These are phyloP conservation scores for Enteromius argenteus DNA, from an alignment of 2,797 vertebrate species.

Conservation along the genomic window DNA sequence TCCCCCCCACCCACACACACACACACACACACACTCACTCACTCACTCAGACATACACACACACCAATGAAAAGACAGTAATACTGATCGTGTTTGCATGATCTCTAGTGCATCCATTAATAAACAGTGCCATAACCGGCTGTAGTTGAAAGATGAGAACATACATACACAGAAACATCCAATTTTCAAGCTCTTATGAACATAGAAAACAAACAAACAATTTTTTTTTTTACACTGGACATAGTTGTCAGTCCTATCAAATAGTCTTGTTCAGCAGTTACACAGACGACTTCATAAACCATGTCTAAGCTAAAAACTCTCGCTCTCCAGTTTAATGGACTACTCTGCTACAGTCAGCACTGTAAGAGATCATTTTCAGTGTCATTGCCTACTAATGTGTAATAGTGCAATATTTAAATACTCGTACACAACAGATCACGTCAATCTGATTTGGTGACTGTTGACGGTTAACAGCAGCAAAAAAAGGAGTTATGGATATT, in stretches of 20 bases:
- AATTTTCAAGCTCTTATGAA: conserved; percentile 38
- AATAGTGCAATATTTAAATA: conserved; percentile 44
- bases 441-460: background rate
- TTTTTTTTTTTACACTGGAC: background rate
- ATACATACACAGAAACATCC: conserved; percentile 28
- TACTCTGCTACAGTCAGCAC: conserved; percentile 17
- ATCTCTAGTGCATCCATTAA: conserved; percentile 49
- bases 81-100: conserved; percentile 43
- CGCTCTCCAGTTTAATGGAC: background rate
- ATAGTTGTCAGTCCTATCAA: conserved; percentile 47
- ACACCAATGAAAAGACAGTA: conserved; percentile 22
- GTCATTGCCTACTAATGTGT: conserved; percentile 22
- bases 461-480: conserved; percentile 28
- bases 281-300: conserved; percentile 44
- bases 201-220: conserved; percentile 40
- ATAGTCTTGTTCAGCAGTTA: conserved; percentile 34
- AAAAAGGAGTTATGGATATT: conserved; percentile 3
- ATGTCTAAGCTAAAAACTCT: conserved; percentile 32
- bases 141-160: conserved; percentile 41
- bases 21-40: background rate
- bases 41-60: background rate
- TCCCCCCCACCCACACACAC: background rate
- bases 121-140: conserved; percentile 24
- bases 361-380: conserved; percentile 26
- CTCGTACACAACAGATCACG: background rate